Conservation (phyloP, 2,888 invertebrate species). For the Branchipolynoe longqiensis region DNA sequence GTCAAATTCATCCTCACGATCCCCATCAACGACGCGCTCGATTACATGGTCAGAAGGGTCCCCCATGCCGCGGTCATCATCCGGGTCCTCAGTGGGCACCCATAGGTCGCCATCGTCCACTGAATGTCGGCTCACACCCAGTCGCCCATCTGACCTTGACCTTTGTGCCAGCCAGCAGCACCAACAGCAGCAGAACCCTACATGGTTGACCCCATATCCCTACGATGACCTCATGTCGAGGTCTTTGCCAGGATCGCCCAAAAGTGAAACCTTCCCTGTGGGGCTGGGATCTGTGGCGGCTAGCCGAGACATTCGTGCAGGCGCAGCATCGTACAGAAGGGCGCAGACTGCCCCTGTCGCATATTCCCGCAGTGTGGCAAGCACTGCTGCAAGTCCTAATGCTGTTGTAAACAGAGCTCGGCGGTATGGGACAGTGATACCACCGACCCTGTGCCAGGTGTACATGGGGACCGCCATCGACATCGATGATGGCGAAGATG, state of each 20-base stretch:
- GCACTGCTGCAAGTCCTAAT: neutral
- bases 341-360: constrained; percentile 37
- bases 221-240: constrained; percentile 23
- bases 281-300: neutral
- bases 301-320: neutral
- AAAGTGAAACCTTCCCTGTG: neutral
- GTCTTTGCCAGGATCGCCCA: constrained; percentile 26
- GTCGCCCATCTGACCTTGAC: constrained; percentile 46
- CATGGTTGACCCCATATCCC: constrained; percentile 27
- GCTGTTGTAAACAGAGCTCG: neutral
- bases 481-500: neutral
- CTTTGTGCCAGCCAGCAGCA: neutral
- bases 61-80: neutral
- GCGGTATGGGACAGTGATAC: constrained; percentile 4
- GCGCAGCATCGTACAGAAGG: neutral
- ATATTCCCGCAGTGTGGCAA: neutral
- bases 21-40: neutral
- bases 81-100: neutral
- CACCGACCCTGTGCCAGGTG: neutral
- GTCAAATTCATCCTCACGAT: constrained; percentile 38
- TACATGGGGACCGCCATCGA: neutral
- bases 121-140: neutral
- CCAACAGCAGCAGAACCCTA: neutral
- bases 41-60: constrained; percentile 48
- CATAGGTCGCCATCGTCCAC: neutral